phyloP scores from a whole-genome alignment of 2,888 invertebrate genomes.

The Drosophila tripunctata region DNA sequence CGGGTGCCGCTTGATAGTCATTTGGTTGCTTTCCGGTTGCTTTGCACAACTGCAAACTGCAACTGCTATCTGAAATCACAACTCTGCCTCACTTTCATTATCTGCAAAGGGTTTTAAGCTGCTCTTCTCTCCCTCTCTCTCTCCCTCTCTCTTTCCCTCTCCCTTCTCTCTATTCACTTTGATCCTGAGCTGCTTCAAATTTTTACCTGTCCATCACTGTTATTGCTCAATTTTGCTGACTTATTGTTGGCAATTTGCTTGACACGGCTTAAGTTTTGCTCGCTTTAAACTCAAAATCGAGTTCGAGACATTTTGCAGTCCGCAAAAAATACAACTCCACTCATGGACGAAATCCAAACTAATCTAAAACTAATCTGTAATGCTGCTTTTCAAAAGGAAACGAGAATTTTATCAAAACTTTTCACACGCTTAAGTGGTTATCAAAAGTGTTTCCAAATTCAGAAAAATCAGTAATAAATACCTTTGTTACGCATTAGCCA shows the following conservation, averaged over 20 bases:
- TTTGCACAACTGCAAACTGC: no score
- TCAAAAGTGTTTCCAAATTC: no score
- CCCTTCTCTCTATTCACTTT: neutral
- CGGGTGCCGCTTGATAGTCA: slow-evolving; percentile 42
- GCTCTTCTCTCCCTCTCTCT: slow-evolving; percentile 2
- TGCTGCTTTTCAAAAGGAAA: no score
- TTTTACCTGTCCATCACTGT: slow-evolving; percentile 16
- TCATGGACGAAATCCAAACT: no score
- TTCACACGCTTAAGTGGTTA: no score
- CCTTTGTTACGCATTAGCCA: no score
- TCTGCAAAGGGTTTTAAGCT: slow-evolving; percentile 45
- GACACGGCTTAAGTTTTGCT: slow-evolving; percentile 44
- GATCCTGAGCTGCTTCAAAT: slow-evolving; percentile 20
- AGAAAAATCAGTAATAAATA: no score
- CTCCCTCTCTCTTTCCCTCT: neutral
- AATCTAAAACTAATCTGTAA: no score
- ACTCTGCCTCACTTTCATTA: slow-evolving; percentile 49
- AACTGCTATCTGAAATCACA: slow-evolving; percentile 62
- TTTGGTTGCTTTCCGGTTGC: slow-evolving; percentile 40
- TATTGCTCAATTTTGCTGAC: slow-evolving; percentile 70
- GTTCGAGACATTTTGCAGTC: neutral
- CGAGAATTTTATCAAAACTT: no score
- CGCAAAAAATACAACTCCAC: no score
- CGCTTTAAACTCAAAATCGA: slow-evolving; percentile 14
- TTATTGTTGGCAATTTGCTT: slow-evolving; percentile 70